Percentiles rank a stretch among this genome's conserved stretches.
Evolutionary conservation across 2,888 invertebrate genomes (phyloP).

Genomic region (Kuschelorhynchus macadamiae): DNA sequence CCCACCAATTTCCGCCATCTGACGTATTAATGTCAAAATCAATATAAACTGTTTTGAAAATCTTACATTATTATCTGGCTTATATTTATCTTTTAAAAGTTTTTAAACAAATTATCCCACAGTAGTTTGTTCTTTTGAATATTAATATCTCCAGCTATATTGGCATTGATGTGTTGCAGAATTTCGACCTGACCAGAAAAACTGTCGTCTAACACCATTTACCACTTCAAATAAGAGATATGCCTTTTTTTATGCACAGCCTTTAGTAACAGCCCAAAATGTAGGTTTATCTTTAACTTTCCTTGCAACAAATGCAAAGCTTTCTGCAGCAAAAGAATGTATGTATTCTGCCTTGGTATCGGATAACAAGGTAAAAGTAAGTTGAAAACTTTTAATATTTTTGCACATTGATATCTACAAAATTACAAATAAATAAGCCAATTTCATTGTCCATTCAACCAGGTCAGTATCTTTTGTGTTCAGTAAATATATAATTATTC

Average conservation of each 20-base stretch:
- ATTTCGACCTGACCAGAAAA: conserved; percentile 87
- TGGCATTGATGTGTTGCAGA: conserved; percentile 75
- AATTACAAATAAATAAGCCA: conserved; percentile 93
- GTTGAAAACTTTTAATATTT: conserved; percentile 82
- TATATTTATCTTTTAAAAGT: conserved; percentile 53
- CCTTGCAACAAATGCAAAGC: conserved; percentile 94
- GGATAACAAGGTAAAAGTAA: conserved; percentile 83
- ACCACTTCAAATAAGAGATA: conserved; percentile 90
- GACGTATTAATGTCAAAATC: conserved; percentile 74
- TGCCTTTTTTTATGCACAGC: conserved; percentile 79
- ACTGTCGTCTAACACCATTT: conserved; percentile 85
- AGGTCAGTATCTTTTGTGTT: conserved; percentile 86
- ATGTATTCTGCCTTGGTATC: conserved; percentile 85
- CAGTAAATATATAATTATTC: conserved; percentile 78
- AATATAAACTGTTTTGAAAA: conserved; percentile 49
- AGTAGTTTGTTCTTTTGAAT: conserved; percentile 77
- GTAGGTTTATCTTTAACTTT: conserved; percentile 86
- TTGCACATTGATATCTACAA: conserved; percentile 87
- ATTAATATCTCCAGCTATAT: conserved; percentile 75
- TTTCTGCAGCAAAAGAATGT: conserved; percentile 94
- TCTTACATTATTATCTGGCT: conserved; percentile 37
- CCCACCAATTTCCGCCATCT: conserved; percentile 76
- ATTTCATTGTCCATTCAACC: conserved; percentile 88
- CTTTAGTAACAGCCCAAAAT: conserved; percentile 78
- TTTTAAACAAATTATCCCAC: conserved; percentile 74